phyloP scores from a whole-genome alignment of 2,888 invertebrate genomes.

The Actias luna region DNA sequence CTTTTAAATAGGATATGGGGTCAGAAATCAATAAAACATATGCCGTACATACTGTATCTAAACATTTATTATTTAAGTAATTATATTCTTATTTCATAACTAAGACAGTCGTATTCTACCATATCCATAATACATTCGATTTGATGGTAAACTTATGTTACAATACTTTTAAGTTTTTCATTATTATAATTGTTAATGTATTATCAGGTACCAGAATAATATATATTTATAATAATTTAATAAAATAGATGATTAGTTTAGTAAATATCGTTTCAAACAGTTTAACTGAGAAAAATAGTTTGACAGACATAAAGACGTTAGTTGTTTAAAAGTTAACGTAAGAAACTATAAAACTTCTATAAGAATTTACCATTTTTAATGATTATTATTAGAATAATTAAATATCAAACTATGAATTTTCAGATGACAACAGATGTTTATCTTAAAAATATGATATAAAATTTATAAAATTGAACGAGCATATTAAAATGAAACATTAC shows the following conservation, averaged over 20 bases:
- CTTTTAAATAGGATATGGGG: background rate
- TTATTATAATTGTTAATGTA: constrained; percentile 18
- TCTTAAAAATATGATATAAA: no score
- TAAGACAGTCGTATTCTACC: constrained; percentile 60
- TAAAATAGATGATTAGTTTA: background rate
- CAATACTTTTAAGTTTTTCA: constrained; percentile 18
- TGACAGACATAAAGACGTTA: background rate
- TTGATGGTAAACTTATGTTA: constrained; percentile 76
- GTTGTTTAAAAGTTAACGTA: background rate
- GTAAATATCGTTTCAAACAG: background rate
- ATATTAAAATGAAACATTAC: no score
- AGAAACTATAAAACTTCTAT: no score
- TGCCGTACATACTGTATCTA: constrained; percentile 51
- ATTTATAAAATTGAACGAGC: no score
- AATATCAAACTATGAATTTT: background rate
- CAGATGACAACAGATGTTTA: background rate
- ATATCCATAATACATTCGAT: constrained; percentile 36
- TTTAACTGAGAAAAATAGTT: background rate
- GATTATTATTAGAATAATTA: no score
- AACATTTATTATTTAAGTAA: constrained; percentile 64
- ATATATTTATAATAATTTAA: constrained; percentile 15
- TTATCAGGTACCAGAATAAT: constrained; percentile 35
- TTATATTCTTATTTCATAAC: constrained; percentile 47
- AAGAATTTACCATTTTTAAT: no score
- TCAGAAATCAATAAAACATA: constrained; percentile 33